These are phyloP conservation scores for Stichopus horrens DNA, from an alignment of 53 echinoderm and acorn worm genomes.

Conservation along the genomic window DNA sequence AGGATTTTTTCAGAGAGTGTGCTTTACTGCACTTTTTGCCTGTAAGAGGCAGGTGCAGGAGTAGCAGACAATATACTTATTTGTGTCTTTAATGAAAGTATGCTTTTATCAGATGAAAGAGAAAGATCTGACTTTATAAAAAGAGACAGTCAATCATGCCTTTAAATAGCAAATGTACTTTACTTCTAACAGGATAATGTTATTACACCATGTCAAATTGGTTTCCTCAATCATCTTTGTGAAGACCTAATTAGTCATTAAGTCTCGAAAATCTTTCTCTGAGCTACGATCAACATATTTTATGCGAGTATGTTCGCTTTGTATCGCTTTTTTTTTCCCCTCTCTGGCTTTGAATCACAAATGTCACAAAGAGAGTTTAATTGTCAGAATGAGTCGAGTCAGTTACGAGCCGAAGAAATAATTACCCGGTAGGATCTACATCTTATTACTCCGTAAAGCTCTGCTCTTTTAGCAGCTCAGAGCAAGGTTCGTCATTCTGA, in stretches of 20 bases:
- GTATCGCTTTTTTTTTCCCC: not conserved
- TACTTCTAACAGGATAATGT: not conserved
- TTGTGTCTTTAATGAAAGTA: not conserved
- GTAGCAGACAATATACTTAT: not conserved
- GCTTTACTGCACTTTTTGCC: too few species aligned
- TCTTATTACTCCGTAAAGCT: conserved; percentile 1
- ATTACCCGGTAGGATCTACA: conserved; percentile 4
- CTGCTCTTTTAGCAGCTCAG: conserved; percentile 13
- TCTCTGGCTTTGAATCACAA: not conserved
- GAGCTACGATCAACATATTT: not conserved
- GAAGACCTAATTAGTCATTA: conserved; percentile 14
- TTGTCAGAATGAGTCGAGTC: not conserved
- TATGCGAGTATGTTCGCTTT: not conserved
- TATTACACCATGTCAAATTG: not conserved
- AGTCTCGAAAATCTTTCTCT: not conserved
- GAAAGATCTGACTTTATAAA: not conserved
- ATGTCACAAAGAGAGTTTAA: conserved; percentile 15
- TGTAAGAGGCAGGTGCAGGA: not conserved
- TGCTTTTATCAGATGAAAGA: not conserved
- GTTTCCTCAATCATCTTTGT: conserved; percentile 2
- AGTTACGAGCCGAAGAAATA: conserved; percentile 1
- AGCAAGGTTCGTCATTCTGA: not conserved
- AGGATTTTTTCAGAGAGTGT: too few species aligned
- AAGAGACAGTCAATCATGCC: not conserved
- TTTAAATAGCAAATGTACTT: conserved; percentile 12